phyloP scores from a whole-genome alignment of 2,888 invertebrate species.

The Epinotia ramella region DNA sequence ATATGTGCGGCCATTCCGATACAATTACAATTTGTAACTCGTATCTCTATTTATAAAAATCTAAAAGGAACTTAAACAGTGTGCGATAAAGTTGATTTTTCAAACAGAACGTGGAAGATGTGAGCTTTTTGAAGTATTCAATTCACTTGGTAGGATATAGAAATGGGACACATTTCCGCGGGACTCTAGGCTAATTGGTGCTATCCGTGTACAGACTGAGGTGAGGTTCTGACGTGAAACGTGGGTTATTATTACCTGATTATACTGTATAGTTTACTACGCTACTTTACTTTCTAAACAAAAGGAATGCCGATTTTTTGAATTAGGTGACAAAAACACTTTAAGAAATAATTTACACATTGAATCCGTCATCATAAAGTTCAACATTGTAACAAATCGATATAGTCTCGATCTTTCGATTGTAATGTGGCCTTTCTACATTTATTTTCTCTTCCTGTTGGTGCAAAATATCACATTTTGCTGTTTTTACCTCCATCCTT shows the following conservation, averaged over 20 bases:
- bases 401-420: background rate
- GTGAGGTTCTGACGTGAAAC: background rate
- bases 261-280: too few species aligned
- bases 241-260: background rate
- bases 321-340: too few species aligned
- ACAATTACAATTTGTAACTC: background rate
- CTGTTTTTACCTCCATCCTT: background rate
- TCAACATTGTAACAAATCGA: background rate
- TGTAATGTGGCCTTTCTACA: background rate
- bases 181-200: conserved; percentile 20
- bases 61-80: background rate
- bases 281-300: too few species aligned
- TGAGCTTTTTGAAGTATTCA: conserved; percentile 6
- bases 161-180: conserved; percentile 9
- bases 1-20: conserved; percentile 18
- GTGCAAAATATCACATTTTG: background rate
- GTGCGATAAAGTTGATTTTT: background rate
- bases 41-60: background rate
- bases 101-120: background rate
- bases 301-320: too few species aligned
- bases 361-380: background rate
- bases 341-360: too few species aligned
- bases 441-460: background rate
- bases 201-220: conserved; percentile 4
- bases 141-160: conserved; percentile 7